Base-by-base conservation (phyloP, 2,113 vertebrate species). In the Acanthochromis polyacanthus region DNA sequence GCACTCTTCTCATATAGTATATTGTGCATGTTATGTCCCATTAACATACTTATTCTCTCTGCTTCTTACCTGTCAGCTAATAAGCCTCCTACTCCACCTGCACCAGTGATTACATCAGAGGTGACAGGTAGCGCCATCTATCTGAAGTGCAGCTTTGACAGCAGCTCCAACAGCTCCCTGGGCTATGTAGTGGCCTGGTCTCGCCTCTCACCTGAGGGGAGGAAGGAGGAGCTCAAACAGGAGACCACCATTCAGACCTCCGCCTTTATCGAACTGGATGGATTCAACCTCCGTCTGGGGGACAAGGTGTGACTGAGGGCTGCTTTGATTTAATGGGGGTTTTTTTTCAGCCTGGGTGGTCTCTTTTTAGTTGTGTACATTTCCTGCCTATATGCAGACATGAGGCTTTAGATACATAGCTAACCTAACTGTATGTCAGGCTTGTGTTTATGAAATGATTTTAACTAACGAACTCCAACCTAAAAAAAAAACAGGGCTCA, bases 261-360 rank as follows among this genome's bases (percentile, higher is more conserved):
- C 36, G 95, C 96, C 45, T 86, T 95, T 28, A 95, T 98, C 19
- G 96, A 99, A 81, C 80, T 98, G 81, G 97, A 98, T 53, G 96
- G 97, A 10, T 94, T 98, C 88, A 98, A 96, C 53, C 23, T 98
- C 28, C 94, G 95, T 74, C 94, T 98, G 46, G 97, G 97, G 88
- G 97, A 99, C 82, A 96, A 86, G 92, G 97, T 99, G 92, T 38
- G 75, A 51, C 36, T 50, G 14, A 10, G 25, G 55, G 16, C 19
- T 32, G 12, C 4, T 2, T 12, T 17, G 48, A 7, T 50, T 65
- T 50, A 4, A 30, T 6, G 6, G 4, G 5, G 5, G 4, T 30
- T 30, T 25, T 25, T 30, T 5, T 30, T 30, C 30, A 30, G 4
- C 5, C 1, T 5, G 32, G 32, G 9, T 36, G 6, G 32, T 8